A percentile compares a stretch with the other conserved stretches of the same genome.
Conservation (phyloP, 2,113 vertebrate species). For the Hipposideros armiger region DNA sequence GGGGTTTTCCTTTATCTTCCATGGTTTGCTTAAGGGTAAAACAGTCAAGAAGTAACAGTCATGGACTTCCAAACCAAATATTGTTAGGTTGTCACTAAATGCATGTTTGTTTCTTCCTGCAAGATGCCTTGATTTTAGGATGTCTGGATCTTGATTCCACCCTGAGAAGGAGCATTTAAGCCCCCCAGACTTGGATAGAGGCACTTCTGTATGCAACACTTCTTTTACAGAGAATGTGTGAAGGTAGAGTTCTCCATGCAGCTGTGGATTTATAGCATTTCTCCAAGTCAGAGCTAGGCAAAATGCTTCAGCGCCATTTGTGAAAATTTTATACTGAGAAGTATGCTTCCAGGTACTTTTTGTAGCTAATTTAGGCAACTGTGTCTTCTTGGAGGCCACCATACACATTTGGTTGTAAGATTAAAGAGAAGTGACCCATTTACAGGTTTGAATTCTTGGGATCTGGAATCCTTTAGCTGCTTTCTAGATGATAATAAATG, state of each 20-base stretch:
- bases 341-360: not conserved
- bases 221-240: not conserved
- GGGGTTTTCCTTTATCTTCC: not conserved
- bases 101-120: not conserved
- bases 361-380: conserved; percentile 22
- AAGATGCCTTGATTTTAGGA: conserved; percentile 34
- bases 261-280: not conserved
- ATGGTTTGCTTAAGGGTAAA: not conserved
- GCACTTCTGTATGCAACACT: not conserved
- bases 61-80: conserved; percentile 14
- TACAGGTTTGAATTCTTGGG: not conserved
- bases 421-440: not conserved
- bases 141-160: not conserved
- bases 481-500: not conserved
- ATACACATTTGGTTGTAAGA: not conserved
- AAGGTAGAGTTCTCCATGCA: not conserved
- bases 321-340: conserved; percentile 10
- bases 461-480: not conserved
- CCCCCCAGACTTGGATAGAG: not conserved
- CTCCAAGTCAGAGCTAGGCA: not conserved
- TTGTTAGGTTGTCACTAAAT: not conserved
- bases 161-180: not conserved
- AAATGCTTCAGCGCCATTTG: conserved; percentile 9
- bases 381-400: not conserved
- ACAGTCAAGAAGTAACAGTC: not conserved